Evolutionary conservation across 2,113 vertebrate genomes (phyloP).

Genomic region (Tympanuchus pallidicinctus): DNA sequence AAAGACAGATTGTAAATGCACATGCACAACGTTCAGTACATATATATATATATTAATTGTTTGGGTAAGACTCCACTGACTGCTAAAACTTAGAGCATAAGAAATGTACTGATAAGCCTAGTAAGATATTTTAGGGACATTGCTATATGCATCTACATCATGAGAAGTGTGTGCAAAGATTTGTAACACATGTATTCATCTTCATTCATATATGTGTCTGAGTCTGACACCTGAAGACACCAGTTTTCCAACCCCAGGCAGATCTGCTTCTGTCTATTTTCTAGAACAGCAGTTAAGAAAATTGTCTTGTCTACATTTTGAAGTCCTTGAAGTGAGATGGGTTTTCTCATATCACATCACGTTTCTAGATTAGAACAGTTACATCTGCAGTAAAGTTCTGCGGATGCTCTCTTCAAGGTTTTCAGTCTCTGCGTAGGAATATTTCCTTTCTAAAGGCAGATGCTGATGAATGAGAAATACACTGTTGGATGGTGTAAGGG

Average conservation of each 20-base stretch:
- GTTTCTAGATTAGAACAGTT: not conserved
- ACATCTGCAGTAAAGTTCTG: not conserved
- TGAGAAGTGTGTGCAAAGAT: not conserved
- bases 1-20: not conserved
- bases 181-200: not conserved
- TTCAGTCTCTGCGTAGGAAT: not conserved
- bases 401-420: not conserved
- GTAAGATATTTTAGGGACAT: not conserved
- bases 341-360: not conserved
- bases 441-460: not conserved
- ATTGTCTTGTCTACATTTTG: not conserved
- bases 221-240: not conserved
- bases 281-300: not conserved
- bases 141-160: not conserved
- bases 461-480: not conserved
- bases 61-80: not conserved
- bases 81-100: not conserved
- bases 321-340: not conserved
- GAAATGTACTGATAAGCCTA: not conserved
- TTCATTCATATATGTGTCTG: not conserved
- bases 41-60: not conserved
- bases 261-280: not conserved
- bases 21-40: not conserved
- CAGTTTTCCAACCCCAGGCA: not conserved
- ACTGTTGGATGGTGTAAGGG: fast-evolving